phyloP scores from a whole-genome alignment of 2,113 vertebrate species.

The Calidris pugnax region DNA sequence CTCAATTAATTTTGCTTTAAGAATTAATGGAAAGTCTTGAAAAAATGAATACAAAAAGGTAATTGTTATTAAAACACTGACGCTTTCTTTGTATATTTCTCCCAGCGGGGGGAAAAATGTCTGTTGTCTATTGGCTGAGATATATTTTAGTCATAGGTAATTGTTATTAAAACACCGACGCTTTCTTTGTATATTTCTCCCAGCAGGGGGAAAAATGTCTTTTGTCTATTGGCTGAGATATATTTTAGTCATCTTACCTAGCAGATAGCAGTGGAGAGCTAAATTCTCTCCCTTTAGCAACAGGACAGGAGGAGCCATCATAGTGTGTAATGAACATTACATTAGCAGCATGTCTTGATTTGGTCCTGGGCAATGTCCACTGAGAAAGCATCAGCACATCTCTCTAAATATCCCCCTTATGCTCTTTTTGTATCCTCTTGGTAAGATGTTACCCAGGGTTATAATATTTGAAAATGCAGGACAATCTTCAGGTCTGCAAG shows the following conservation, averaged over 20 bases:
- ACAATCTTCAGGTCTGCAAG: neutral
- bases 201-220: neutral
- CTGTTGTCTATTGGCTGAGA: neutral
- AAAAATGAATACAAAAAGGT: neutral
- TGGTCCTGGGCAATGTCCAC: neutral
- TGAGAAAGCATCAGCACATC: neutral
- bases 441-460: neutral
- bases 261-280: neutral
- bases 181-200: neutral
- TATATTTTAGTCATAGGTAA: neutral
- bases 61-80: neutral
- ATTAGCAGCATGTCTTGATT: neutral
- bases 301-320: neutral
- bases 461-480: neutral
- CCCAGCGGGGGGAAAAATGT: neutral
- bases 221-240: neutral
- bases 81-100: neutral
- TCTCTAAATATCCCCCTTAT: neutral
- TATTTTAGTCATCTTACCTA: neutral
- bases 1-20: neutral
- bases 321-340: accelerated
- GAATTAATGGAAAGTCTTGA: neutral
- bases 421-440: neutral
- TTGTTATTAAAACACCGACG: too few relatives aligned
- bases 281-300: neutral